A percentile compares a stretch with the other conserved stretches of the same genome.
Conservation (phyloP, 1,140 invertebrate genomes). For the Lasioglossum baleicum region DNA sequence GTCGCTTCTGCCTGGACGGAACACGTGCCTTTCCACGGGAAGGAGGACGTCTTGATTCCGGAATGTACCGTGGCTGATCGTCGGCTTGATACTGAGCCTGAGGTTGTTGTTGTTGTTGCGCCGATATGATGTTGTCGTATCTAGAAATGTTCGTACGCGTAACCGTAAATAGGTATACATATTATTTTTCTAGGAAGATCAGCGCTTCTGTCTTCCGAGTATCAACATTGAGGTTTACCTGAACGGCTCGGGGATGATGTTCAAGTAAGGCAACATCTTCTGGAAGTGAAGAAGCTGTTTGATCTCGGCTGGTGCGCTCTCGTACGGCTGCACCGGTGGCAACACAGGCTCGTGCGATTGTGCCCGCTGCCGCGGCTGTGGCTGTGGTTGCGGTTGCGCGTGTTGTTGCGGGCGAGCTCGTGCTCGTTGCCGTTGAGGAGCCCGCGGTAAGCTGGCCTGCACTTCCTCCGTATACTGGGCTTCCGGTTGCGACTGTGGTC, state of each 20-base stretch:
- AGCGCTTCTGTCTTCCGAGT: too few relatives aligned
- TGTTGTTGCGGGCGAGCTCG: conserved; percentile 59
- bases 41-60: conserved; percentile 33
- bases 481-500: conserved; percentile 43
- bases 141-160: conserved; percentile 45
- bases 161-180: too few relatives aligned
- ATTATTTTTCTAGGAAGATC: too few relatives aligned
- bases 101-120: conserved; percentile 53
- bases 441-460: conserved; percentile 64
- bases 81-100: not conserved
- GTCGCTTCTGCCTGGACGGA: conserved; percentile 51
- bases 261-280: conserved; percentile 73
- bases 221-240: conserved; percentile 56
- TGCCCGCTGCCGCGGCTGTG: not conserved
- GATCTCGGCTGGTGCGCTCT: conserved; percentile 73
- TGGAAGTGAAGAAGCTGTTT: conserved; percentile 75
- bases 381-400: conserved; percentile 46
- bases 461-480: conserved; percentile 53
- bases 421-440: conserved; percentile 60
- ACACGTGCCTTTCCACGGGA: conserved; percentile 40
- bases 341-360: conserved; percentile 60
- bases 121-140: conserved; percentile 63
- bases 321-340: conserved; percentile 56
- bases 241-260: conserved; percentile 73
- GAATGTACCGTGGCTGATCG: not conserved